Evolutionary conservation across 2,888 invertebrate species (phyloP).

Genomic region (Hermodice carunculata): DNA sequence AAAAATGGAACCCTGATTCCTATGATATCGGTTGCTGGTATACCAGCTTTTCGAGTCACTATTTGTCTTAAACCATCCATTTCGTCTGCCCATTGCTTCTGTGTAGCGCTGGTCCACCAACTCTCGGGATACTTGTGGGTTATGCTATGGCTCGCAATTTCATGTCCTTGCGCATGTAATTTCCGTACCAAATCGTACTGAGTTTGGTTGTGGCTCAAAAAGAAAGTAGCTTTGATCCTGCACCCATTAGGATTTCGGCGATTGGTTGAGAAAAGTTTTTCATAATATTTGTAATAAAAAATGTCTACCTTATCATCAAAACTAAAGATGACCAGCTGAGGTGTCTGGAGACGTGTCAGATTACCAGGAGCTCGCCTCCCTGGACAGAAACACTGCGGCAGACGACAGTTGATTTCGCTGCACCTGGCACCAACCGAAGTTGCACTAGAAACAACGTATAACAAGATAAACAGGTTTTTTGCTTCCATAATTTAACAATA

Average conservation of each 20-base stretch:
- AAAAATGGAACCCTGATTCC: slow-evolving; percentile 93
- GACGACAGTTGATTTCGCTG: neutral
- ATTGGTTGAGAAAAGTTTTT: slow-evolving; percentile 44
- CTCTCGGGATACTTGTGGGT: slow-evolving; percentile 53
- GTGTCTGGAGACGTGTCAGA: slow-evolving; percentile 32
- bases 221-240: slow-evolving; percentile 91
- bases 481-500: too few relatives aligned
- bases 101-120: slow-evolving; percentile 83
- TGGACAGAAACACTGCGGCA: slow-evolving; percentile 13
- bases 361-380: slow-evolving; percentile 8
- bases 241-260: slow-evolving; percentile 77
- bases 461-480: too few relatives aligned
- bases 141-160: slow-evolving; percentile 97
- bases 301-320: slow-evolving; percentile 52
- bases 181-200: slow-evolving; percentile 98
- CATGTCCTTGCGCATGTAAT: slow-evolving; percentile 93
- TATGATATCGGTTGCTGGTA: slow-evolving; percentile 84
- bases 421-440: too few relatives aligned
- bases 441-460: too few relatives aligned
- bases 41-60: slow-evolving; percentile 82
- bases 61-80: slow-evolving; percentile 92
- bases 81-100: slow-evolving; percentile 93
- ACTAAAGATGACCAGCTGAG: slow-evolving; percentile 52
- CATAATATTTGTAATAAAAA: slow-evolving; percentile 31
- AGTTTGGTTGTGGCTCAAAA: slow-evolving; percentile 99